Evolutionary conservation across 2,113 vertebrate genomes (phyloP).

Genomic region (Rhabdomys dilectus): DNA sequence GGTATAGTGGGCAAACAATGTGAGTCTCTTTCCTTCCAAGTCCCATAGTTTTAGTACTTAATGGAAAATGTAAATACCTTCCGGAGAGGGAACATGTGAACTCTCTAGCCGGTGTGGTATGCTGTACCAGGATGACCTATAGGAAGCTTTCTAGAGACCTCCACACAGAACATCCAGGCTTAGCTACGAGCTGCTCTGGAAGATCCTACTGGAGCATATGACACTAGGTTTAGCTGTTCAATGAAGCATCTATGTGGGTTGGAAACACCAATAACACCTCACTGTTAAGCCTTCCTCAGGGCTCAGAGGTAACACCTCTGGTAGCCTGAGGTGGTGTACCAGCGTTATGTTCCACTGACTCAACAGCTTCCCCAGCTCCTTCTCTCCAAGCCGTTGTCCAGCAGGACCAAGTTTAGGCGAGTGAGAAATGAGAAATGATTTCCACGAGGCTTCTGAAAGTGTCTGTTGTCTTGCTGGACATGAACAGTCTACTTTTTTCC

Average conservation of each 20-base stretch:
- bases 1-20: background rate
- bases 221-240: background rate
- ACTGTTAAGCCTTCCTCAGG: background rate
- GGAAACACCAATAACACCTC: too few species aligned
- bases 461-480: background rate
- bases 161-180: rapidly evolving
- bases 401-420: background rate
- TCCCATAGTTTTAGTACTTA: background rate
- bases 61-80: background rate
- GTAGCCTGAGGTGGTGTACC: too few species aligned
- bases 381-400: background rate
- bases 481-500: background rate
- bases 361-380: background rate
- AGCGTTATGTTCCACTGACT: background rate
- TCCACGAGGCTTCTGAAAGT: background rate
- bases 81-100: background rate
- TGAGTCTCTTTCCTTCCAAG: background rate
- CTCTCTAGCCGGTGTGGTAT: background rate
- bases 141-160: background rate
- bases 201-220: background rate
- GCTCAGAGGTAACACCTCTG: background rate
- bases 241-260: rapidly evolving
- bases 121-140: too few species aligned
- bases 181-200: background rate
- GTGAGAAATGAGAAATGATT: background rate